Percentiles rank a stretch among this genome's conserved stretches.
phyloP scores from a whole-genome alignment of 2,113 vertebrate genomes.

The Anarhynchus alexandrinus region DNA sequence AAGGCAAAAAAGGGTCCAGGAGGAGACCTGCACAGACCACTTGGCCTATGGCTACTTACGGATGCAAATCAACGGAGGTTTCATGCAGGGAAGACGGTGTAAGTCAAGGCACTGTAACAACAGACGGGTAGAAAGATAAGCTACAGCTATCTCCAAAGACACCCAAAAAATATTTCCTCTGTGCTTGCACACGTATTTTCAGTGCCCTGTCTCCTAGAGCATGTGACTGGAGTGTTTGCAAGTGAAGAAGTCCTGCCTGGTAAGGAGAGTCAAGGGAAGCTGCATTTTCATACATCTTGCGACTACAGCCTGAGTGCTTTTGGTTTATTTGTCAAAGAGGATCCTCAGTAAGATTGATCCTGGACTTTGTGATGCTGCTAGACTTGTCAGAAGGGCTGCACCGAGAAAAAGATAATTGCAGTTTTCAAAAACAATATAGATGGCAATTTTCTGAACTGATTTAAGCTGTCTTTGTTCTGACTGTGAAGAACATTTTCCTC shows the following conservation, averaged over 20 bases:
- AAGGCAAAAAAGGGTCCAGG: background rate
- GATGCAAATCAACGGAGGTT: background rate
- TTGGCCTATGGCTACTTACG: background rate
- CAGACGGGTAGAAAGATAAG: background rate
- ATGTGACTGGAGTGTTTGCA: background rate
- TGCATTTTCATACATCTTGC: background rate
- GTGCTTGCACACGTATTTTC: background rate
- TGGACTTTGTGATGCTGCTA: background rate
- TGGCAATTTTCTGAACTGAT: background rate
- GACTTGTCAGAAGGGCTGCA: background rate
- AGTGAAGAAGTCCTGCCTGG: background rate
- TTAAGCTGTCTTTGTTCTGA: background rate
- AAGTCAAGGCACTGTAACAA: background rate
- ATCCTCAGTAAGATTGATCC: background rate
- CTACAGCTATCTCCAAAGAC: background rate
- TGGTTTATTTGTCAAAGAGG: background rate
- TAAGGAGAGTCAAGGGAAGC: background rate
- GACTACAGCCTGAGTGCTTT: background rate
- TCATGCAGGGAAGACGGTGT: background rate
- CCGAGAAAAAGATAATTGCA: background rate
- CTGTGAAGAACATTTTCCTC: background rate
- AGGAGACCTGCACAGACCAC: background rate
- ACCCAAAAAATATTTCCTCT: background rate
- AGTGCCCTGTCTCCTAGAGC: background rate
- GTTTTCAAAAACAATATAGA: background rate